Base-by-base conservation (phyloP, 2,797 vertebrate genomes). In the Dryobates pubescens region DNA sequence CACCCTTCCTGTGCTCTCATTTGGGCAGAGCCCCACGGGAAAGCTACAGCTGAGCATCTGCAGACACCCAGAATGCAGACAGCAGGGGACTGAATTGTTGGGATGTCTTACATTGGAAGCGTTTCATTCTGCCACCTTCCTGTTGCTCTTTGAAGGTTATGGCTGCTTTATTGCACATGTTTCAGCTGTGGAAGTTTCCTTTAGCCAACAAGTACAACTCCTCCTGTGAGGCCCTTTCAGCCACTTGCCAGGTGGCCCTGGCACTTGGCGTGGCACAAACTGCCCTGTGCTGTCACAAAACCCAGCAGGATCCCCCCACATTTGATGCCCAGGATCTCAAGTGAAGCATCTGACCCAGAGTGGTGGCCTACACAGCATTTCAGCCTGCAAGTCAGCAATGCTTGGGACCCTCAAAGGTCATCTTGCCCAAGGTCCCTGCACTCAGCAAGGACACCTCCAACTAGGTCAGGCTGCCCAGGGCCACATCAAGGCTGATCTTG, bases 41-140 rank as follows among this genome's bases (percentile, higher is more conserved):
- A 78, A 62, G 61, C 41, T 38, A 11, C 32, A 15, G 9, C n/a
- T 19, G n/a, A 13, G 13, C 23, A 17, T 23, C 7, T 30, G 51
- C 8, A 32, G 51, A 30, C 17, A 45, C 32, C 13, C 56, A n/a
- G 54, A 65, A 9, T 1, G 13, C 78, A 79, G 49, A 36, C 29
- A 19, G 1, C 0, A 47, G 29, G 26, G 4, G 29, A 41, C 30
- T 12, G 17, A 8, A 10, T 12, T 68, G 41, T 3, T 36, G 38
- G n/a, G 24, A 5, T 18, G 61, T 56, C 38, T 29, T 23, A 32
- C 11, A 4, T 11, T 20, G 23, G 10, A 11, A 73, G 56, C 51
- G n/a, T 23, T 80, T 69, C 8, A 17, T 34, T 68, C 57, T 29
- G 29, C 23, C n/a, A 16, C 22, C 29, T 63, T 19, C 8, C 13